Conservation (phyloP, 2,797 vertebrate species). For the Falco columbarius region DNA sequence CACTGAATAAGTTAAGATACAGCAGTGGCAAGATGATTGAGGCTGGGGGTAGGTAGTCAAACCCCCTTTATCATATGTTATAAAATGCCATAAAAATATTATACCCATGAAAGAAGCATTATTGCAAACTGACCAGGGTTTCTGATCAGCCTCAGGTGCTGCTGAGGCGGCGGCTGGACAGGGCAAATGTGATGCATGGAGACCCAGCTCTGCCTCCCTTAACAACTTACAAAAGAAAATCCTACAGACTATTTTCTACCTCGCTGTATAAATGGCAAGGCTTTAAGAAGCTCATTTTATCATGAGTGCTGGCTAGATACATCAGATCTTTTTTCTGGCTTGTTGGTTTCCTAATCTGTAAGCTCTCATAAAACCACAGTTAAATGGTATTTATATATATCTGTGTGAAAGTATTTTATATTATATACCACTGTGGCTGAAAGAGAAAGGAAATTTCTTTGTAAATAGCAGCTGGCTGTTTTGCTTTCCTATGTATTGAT, state of each 20-base stretch:
- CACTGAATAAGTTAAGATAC: background rate
- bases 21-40: background rate
- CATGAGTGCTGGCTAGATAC: background rate
- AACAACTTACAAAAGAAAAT: background rate
- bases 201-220: background rate
- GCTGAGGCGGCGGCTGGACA: background rate
- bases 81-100: background rate
- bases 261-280: background rate
- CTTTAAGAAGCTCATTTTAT: conserved; percentile 6
- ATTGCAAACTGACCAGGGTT: background rate
- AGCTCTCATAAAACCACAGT: background rate
- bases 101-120: background rate
- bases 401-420: background rate
- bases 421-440: background rate
- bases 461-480: conserved; percentile 47
- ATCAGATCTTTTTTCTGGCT: background rate
- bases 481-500: conserved; percentile 14
- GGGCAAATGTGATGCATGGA: background rate
- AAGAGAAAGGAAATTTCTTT: conserved; percentile 48
- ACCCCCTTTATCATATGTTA: background rate
- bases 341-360: background rate
- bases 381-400: background rate
- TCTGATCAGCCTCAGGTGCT: background rate
- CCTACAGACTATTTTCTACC: background rate
- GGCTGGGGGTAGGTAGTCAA: background rate